Evolutionary conservation across 2,888 invertebrate species (phyloP), one percentile per base, ranked within the genome.

Genomic region (Caenorhabditis zanzibari): DNA sequence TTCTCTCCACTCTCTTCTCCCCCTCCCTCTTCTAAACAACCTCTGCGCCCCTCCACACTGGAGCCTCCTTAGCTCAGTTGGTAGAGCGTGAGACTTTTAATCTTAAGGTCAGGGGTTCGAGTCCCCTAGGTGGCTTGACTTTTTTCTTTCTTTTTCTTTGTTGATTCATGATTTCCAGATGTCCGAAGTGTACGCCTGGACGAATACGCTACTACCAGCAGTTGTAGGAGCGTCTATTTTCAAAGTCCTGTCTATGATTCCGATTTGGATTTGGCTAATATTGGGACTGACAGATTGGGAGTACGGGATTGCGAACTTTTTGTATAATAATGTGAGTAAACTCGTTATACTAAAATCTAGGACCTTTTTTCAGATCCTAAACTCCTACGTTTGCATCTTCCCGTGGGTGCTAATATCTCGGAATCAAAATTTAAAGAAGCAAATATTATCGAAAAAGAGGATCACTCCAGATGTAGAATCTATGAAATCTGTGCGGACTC

Each of bases 71-170:
- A 69, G 86, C 88, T 88, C 88, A 87, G 87, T 87, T 88, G 87
- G 88, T 88, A 88, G 87, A 88, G 87, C 88, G 88, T 88, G 82
- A 88, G 88, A 88, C 88, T 88, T 86, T 88, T 88, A 86, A 88
- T 88, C 88, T 86, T 81, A 88, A 87, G 83, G 87, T 85, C 86
- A 86, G 75, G 86, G 87, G 84, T 82, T 85, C 82, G 85, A 86
- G 81, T 66, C 85, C 86, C 86, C 77, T 85, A 82, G 81, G 85
- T 66, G 86, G 85, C 86, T 84, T 61, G 47, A 58, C 24, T 73
- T 82, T 80, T 85, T 80, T 72, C 5, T 14, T 19, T 71, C 58
- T 71, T 74, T 64, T 59, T 22, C 12, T 22, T 22, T 16, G 26
- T 22, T 7, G 26, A 16, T n/a, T n/a, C n/a, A n/a, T n/a, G n/a